phyloP scores from a whole-genome alignment of 2,888 invertebrate genomes.

The Ornithoptera priamus region DNA sequence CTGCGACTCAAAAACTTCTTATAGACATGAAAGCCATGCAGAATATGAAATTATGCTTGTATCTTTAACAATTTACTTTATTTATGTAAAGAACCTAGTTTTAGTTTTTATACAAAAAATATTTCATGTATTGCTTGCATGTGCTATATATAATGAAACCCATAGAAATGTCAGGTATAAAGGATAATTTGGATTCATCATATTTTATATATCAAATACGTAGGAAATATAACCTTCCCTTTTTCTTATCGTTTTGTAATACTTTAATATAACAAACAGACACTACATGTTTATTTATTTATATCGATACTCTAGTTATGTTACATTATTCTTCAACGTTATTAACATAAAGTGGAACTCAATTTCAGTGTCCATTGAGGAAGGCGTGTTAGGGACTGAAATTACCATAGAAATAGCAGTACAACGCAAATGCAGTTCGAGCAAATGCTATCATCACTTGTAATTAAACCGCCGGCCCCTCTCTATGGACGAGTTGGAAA shows the following conservation, averaged over 20 bases:
- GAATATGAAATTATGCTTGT: constrained; percentile 22
- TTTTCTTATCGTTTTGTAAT: too few species aligned
- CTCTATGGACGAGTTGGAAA: constrained; percentile 9
- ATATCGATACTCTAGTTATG: not conserved
- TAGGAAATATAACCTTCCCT: too few species aligned
- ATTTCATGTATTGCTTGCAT: not conserved
- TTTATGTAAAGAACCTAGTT: constrained; percentile 6
- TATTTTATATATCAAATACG: too few species aligned
- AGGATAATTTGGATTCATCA: too few species aligned
- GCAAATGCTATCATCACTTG: constrained; percentile 24
- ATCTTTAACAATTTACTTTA: constrained; percentile 24
- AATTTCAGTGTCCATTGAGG: constrained; percentile 1
- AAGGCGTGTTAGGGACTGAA: constrained; percentile 11
- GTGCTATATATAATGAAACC: not conserved
- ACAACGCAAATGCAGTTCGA: constrained; percentile 23
- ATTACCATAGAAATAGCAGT: constrained; percentile 28
- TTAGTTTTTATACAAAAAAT: not conserved
- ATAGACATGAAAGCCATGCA: not conserved
- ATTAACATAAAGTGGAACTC: not conserved
- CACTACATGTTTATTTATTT: not conserved
- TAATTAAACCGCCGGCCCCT: constrained; percentile 15
- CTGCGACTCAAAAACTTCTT: not conserved
- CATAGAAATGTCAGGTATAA: not conserved
- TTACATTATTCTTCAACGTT: constrained; percentile 1
- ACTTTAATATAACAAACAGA: too few species aligned